Evolutionary conservation across 2,797 vertebrate genomes (phyloP).

Genomic region (Meda fulgida): DNA sequence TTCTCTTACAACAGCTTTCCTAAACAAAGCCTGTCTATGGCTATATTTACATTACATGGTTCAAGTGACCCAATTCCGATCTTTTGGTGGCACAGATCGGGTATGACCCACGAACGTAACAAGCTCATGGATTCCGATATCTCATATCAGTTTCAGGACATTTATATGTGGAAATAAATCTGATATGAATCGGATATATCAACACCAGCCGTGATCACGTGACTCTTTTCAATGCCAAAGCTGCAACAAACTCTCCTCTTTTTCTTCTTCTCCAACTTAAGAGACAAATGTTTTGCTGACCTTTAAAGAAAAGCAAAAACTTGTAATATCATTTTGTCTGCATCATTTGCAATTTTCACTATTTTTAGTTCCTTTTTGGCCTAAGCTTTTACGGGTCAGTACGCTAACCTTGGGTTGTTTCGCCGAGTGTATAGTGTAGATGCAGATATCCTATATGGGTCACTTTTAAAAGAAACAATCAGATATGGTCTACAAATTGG

Average conservation of each 20-base stretch:
- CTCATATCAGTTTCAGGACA: too few relatives aligned
- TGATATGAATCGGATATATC: too few relatives aligned
- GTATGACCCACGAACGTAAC: not conserved
- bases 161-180: too few relatives aligned
- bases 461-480: too few relatives aligned
- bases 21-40: too few relatives aligned
- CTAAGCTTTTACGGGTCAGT: not conserved
- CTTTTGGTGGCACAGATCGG: too few relatives aligned
- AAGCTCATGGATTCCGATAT: too few relatives aligned
- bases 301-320: not conserved
- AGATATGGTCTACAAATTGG: too few relatives aligned
- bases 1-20: too few relatives aligned
- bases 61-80: not conserved
- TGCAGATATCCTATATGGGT: not conserved
- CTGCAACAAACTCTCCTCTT: too few relatives aligned
- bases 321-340: not conserved
- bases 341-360: accelerated
- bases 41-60: not conserved
- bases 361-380: not conserved
- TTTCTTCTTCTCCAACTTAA: not conserved
- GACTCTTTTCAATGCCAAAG: too few relatives aligned
- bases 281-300: not conserved
- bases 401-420: not conserved
- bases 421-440: not conserved
- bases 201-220: too few relatives aligned